Evolutionary conservation across 2,888 invertebrate species (phyloP), one percentile per base, ranked within the genome.

Genomic region (Agrotis exclamationis): DNA sequence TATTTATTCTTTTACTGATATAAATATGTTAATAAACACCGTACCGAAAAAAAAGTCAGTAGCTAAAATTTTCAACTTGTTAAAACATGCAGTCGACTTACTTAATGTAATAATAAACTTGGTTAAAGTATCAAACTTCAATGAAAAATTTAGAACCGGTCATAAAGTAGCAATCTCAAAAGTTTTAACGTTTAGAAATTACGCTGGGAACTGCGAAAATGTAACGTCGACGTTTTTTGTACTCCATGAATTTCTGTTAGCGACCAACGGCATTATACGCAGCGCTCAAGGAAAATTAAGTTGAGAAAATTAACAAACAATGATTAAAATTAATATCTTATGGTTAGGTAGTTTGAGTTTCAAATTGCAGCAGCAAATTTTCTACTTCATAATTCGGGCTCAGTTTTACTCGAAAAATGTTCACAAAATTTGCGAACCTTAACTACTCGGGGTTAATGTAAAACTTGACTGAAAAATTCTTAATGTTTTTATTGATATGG

Each of bases 81-180:
- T 80, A 80, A 84, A 83, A 81, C 81, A 86, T 84, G 76, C 74
- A 78, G 78, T 78, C 73, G 65, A 70, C 63, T 62, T 65, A 80
- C 76, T 84, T 82, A 79, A 82, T 82, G 77, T 76, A 86, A 86
- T 86, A 86, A 86, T 84, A 82, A 81, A 82, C 73, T 84, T 78
- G 65, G 77, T 83, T 78, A 84, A 86, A 86, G 86, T 85, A 85
- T 85, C 80, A 86, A 86, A 86, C 84, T 86, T 86, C 85, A 86
- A 85, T 86, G 84, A 86, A 86, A 86, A 86, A 85, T 86, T 86
- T 85, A 85, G 79, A 78, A 70, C 69, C 65, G 71, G 77, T 79
- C 86, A 86, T 83, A 86, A 86, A 85, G 80, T 84, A 69, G 75
- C 81, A 81, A 84, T 86, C 74, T 63, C 81, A 68, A 85, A 70